Evolutionary conservation across 2,797 vertebrate genomes (phyloP).

Genomic region (Myotis planiceps): DNA sequence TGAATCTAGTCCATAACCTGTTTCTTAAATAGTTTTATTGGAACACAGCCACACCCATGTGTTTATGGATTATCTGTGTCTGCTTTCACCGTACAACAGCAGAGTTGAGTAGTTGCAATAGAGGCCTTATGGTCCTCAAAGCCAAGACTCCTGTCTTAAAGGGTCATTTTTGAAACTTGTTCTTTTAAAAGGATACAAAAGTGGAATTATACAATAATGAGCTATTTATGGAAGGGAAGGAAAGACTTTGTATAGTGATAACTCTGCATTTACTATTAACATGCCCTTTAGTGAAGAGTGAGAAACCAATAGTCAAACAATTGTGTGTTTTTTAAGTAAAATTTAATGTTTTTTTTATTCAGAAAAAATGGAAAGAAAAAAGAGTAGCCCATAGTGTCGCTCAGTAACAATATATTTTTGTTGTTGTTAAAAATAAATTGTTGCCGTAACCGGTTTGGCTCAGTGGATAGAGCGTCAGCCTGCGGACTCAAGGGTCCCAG

Average conservation of each 20-base stretch:
- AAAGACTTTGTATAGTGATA: background rate
- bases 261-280: background rate
- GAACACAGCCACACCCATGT: background rate
- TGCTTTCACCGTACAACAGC: background rate
- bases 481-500: too few species aligned
- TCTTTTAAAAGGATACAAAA: background rate
- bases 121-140: background rate
- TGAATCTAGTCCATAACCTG: background rate
- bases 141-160: background rate
- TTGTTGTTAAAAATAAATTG: background rate
- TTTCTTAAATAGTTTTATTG: background rate
- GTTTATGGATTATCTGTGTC: too few species aligned
- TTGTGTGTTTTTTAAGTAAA: background rate
- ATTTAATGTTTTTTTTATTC: background rate
- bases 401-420: background rate
- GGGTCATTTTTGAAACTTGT: background rate
- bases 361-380: constrained; percentile 9
- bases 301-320: background rate
- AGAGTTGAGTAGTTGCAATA: background rate
- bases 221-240: background rate
- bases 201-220: background rate
- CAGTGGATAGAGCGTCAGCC: too few species aligned
- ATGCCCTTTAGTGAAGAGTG: background rate
- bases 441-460: too few species aligned
- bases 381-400: background rate